Percentiles rank a stretch among this genome's conserved stretches.
phyloP scores from a whole-genome alignment of 2,888 invertebrate species.

The Coecobrya sp. region DNA sequence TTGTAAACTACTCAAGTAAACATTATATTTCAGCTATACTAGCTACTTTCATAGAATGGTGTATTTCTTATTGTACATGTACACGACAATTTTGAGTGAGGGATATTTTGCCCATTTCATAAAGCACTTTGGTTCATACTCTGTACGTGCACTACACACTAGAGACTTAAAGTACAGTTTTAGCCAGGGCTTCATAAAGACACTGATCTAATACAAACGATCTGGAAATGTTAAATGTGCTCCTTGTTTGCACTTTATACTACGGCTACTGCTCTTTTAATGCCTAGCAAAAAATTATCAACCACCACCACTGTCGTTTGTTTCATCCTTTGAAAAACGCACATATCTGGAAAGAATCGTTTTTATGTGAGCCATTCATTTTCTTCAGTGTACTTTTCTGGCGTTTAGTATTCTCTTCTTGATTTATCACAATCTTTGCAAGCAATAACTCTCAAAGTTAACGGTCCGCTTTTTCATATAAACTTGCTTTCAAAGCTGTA shows the following conservation, averaged over 20 bases:
- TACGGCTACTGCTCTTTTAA: conserved; percentile 19
- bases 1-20: background rate
- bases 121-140: background rate
- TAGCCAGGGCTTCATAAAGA: background rate
- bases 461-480: conserved; percentile 62
- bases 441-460: conserved; percentile 75
- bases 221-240: conserved; percentile 64
- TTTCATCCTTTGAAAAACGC: conserved; percentile 20
- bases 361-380: conserved; percentile 77
- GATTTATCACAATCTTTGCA: conserved; percentile 73
- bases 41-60: background rate
- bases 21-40: background rate
- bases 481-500: background rate
- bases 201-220: conserved; percentile 66
- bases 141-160: background rate
- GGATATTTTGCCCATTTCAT: conserved; percentile 12
- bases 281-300: conserved; percentile 43
- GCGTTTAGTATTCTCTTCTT: conserved; percentile 71
- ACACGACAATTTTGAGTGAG: background rate
- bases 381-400: conserved; percentile 66
- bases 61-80: background rate
- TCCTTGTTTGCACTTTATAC: conserved; percentile 47
- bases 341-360: conserved; percentile 51
- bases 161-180: background rate
- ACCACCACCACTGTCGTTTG: conserved; percentile 14